Evolutionary conservation across 2,797 vertebrate genomes (phyloP).

Genomic region (Balearica regulorum): DNA sequence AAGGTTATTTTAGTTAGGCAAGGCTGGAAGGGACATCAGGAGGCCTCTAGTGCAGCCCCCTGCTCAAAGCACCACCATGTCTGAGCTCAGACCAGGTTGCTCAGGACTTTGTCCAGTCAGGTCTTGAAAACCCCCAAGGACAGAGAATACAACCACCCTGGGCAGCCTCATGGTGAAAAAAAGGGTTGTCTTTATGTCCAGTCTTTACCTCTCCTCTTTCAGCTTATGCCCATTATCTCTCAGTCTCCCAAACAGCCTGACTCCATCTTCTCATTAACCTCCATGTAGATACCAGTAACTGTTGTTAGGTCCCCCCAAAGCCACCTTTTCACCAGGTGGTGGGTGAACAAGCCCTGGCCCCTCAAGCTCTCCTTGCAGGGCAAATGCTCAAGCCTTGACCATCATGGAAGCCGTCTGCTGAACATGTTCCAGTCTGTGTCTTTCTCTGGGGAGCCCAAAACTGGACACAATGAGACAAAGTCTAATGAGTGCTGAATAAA

Average conservation of each 20-base stretch:
- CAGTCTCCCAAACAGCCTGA: background rate
- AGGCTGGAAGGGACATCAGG: background rate
- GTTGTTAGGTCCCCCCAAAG: background rate
- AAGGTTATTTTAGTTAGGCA: background rate
- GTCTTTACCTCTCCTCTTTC: background rate
- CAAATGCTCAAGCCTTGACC: background rate
- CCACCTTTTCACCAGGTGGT: background rate
- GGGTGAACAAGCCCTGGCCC: background rate
- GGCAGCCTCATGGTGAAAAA: background rate
- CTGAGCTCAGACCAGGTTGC: background rate
- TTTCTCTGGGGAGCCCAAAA: background rate
- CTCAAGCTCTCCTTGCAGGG: background rate
- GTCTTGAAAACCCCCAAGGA: background rate
- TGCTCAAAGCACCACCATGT: background rate
- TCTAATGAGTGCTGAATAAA: background rate
- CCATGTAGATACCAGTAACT: background rate
- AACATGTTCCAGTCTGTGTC: accelerated
- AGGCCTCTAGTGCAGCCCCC: background rate
- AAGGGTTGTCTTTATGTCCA: background rate
- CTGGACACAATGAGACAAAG: background rate
- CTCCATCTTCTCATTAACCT: background rate
- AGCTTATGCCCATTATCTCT: background rate
- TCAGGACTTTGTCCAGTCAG: background rate
- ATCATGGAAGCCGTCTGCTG: background rate
- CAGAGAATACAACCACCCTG: background rate